A percentile compares a stretch with the other conserved stretches of the same genome.
phyloP scores from a whole-genome alignment of 2,113 vertebrate species.

The Cololabis saira region DNA sequence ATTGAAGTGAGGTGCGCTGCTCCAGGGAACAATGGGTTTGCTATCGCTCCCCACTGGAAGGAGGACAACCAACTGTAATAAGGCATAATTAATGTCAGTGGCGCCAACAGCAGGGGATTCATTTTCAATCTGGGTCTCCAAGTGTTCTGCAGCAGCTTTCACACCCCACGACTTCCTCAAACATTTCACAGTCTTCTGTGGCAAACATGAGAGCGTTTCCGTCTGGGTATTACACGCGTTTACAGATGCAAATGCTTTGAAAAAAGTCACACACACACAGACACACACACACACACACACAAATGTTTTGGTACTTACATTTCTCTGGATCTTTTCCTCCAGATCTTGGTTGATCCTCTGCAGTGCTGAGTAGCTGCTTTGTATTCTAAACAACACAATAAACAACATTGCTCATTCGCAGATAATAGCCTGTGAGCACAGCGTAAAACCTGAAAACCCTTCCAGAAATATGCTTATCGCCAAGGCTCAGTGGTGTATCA shows the following conservation, averaged over 20 bases:
- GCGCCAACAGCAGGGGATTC: conserved; percentile 58
- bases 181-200: conserved; percentile 8
- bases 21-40: conserved; percentile 65
- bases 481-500: conserved; percentile 16
- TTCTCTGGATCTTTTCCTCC: conserved; percentile 94
- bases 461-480: conserved; percentile 10
- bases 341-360: conserved; percentile 97
- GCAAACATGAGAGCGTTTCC: background rate
- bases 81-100: conserved; percentile 77
- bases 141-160: conserved; percentile 32
- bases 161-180: conserved; percentile 21
- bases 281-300: conserved; percentile 13
- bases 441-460: background rate
- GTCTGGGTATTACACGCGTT: background rate
- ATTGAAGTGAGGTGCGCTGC: conserved; percentile 58
- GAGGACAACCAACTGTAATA: conserved; percentile 72
- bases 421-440: conserved; percentile 16
- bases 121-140: conserved; percentile 62
- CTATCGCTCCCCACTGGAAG: conserved; percentile 64
- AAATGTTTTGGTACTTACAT: conserved; percentile 66
- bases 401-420: conserved; percentile 31
- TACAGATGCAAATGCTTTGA: conserved; percentile 3
- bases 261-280: conserved; percentile 12
- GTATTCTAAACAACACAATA: conserved; percentile 85
- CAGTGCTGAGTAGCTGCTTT: conserved; percentile 96